Base-by-base conservation (phyloP, 2,113 vertebrate genomes). In the Peromyscus leucopus region DNA sequence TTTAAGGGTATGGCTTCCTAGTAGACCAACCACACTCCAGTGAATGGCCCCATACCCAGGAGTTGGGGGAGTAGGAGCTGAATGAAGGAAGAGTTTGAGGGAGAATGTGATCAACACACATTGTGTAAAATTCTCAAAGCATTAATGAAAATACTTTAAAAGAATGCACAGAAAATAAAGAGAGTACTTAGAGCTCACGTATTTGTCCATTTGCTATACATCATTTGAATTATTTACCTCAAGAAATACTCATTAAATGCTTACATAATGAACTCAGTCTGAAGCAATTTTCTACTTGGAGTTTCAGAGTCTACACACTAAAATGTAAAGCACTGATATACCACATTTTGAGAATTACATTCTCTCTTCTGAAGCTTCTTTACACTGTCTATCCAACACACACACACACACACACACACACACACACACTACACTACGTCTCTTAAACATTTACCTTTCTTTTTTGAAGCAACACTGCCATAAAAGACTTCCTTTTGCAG, bases 191-290 rank as follows among this genome's bases (percentile, higher is more conserved):
- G 84, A 69, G 19, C 42, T 87, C 28, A 82, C 19, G 74, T 93
- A 42, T 95, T 95, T 59, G 31, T 59, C 93, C 24, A 91, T 89
- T 74, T 74, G 13, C 88, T 97, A 74, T 83, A 75, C 90, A 91
- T 91, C 15, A 33, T 96, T 94, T 93, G 31, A 98, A 69, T 97
- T 93, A 84, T 93, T 93, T 36, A 63, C 65, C 88, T 93, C 15
- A 95, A 95, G 15, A 91, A 94, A 94, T 92, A 12, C 74, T 93
- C 96, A 83, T 90, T 96, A 89, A 96, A 75, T 95, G 74, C 67
- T 96, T 83, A 59, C 36, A 63, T 89, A 51, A 22, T 89, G 63
- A 95, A 90, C n/a, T 36, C 63, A 95, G 26, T 94, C 61, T 71
- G 31, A 93, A 93, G n/a, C 67, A 92, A 55, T 95, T 96, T 95